phyloP scores from a whole-genome alignment of 2,888 invertebrate genomes.

The Crematogaster levior region DNA sequence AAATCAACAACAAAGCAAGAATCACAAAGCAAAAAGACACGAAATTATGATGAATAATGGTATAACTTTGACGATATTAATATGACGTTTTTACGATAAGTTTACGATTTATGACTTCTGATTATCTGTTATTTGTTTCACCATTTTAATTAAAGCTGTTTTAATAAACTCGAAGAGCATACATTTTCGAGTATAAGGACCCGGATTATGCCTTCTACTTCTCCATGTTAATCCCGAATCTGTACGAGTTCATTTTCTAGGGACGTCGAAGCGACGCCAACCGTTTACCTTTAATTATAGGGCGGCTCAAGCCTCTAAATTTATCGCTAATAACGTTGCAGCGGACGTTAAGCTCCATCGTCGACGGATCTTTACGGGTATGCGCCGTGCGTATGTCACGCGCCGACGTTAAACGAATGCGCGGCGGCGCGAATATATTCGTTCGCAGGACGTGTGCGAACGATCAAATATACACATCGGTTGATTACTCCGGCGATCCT shows the following conservation, averaged over 20 bases:
- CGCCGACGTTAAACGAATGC: constrained; percentile 45
- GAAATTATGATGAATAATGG: neutral
- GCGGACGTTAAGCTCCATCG: constrained; percentile 55
- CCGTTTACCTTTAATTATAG: constrained; percentile 78
- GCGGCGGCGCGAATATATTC: constrained; percentile 29
- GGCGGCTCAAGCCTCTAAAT: constrained; percentile 73
- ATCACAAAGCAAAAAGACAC: neutral
- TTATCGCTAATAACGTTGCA: constrained; percentile 76
- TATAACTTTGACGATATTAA: neutral
- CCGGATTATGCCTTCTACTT: constrained; percentile 1
- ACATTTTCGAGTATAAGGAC: neutral
- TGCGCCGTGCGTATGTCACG: constrained; percentile 45
- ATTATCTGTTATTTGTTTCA: neutral
- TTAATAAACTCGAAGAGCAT: constrained; percentile 40
- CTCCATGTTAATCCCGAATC: constrained; percentile 62
- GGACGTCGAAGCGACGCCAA: constrained; percentile 59
- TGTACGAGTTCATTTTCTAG: constrained; percentile 73
- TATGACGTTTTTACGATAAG: neutral
- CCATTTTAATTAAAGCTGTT: constrained; percentile 14
- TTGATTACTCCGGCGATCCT: constrained; percentile 36
- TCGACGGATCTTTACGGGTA: constrained; percentile 51
- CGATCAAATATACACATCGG: constrained; percentile 41
- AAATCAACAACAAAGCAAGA: neutral
- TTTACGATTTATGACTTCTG: neutral
- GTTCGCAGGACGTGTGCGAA: constrained; percentile 28